phyloP scores from a whole-genome alignment of 2,113 vertebrate genomes.

The Tragelaphus imberbis region DNA sequence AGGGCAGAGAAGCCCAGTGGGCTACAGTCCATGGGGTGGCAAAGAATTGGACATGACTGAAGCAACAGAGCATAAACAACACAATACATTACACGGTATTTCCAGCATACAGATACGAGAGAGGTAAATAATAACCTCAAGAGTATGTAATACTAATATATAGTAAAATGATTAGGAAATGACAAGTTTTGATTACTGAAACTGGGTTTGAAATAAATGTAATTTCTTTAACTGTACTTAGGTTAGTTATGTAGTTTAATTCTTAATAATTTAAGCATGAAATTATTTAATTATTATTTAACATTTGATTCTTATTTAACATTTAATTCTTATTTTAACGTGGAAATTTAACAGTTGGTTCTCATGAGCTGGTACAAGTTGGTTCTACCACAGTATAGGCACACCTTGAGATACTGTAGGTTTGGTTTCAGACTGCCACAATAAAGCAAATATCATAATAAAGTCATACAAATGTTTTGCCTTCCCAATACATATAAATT shows the following conservation, averaged over 20 bases:
- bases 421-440: background rate
- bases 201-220: background rate
- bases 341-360: background rate
- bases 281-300: background rate
- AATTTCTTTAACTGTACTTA: background rate
- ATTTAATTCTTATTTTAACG: background rate
- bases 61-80: background rate
- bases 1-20: background rate
- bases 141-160: background rate
- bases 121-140: background rate
- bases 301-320: background rate
- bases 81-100: background rate
- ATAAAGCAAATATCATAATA: background rate
- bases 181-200: background rate
- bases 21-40: background rate
- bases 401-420: background rate
- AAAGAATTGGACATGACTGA: background rate
- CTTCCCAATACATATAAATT: background rate
- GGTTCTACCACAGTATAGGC: background rate
- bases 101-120: background rate
- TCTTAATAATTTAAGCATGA: background rate
- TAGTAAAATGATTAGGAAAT: background rate
- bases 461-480: background rate
- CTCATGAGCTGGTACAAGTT: background rate
- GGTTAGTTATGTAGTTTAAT: background rate